These are phyloP conservation scores for Lithophane semibrunnea DNA, from an alignment of 2,888 invertebrate genomes.

Conservation along the genomic window DNA sequence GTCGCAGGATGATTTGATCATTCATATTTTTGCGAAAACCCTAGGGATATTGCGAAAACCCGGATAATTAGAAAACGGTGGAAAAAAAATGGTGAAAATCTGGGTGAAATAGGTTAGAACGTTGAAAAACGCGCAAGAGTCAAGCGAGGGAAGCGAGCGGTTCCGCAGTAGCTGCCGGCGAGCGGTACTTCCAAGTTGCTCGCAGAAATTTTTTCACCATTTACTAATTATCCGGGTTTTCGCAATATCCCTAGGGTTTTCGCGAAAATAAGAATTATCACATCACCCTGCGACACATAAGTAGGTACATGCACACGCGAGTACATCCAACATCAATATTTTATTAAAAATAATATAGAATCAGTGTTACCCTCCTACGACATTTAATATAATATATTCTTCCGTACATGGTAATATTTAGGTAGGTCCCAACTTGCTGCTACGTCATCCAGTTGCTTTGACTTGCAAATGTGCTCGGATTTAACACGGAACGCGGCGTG, in stretches of 20 bases:
- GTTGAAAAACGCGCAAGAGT: neutral
- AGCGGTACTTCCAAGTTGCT: neutral
- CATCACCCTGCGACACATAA: too few species aligned
- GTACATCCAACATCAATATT: too few species aligned
- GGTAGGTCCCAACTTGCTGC: constrained; percentile 79
- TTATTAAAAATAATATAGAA: constrained; percentile 10
- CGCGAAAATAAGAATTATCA: too few species aligned
- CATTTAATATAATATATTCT: constrained; percentile 58
- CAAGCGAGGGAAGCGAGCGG: neutral
- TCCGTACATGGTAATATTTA: constrained; percentile 69
- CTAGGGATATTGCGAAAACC: too few species aligned
- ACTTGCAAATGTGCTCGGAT: constrained; percentile 83
- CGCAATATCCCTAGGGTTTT: too few species aligned
- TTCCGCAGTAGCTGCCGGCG: neutral
- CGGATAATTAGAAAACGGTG: too few species aligned
- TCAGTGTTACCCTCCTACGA: constrained; percentile 44
- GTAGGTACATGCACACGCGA: too few species aligned
- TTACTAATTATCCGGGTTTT: too few species aligned
- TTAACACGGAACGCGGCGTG: constrained; percentile 83
- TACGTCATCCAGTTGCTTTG: constrained; percentile 80
- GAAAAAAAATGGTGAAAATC: too few species aligned
- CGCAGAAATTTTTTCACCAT: neutral
- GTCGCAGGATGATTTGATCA: too few species aligned
- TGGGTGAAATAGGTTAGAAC: neutral
- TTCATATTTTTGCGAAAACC: too few species aligned